These are phyloP conservation scores for Phoxinus dragarum DNA, from an alignment of 2,797 vertebrate genomes.

Conservation along the genomic window DNA sequence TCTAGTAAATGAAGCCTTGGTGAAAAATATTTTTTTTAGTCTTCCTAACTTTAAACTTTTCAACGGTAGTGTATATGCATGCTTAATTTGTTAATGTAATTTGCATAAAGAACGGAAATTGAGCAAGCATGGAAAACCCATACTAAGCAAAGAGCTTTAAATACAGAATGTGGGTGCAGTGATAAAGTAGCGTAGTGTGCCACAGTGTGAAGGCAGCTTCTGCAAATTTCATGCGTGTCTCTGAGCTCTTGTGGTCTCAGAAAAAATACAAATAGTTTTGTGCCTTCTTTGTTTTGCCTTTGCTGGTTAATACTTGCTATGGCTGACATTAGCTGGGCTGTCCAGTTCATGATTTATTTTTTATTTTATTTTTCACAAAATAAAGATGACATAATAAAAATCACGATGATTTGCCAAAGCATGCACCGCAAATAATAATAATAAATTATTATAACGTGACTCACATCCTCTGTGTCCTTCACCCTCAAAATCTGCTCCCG, in stretches of 20 bases:
- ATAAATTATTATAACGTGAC: constrained; percentile 62
- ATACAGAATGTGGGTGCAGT: neutral
- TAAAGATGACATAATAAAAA: neutral
- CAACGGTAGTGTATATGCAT: neutral
- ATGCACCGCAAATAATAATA: neutral
- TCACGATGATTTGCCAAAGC: neutral
- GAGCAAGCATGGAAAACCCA: neutral
- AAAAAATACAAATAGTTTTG: neutral
- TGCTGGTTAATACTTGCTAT: neutral
- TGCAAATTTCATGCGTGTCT: neutral
- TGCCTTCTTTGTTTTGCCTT: neutral
- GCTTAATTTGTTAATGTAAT: neutral
- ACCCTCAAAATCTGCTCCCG: constrained; percentile 98
- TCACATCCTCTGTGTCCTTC: constrained; percentile 98
- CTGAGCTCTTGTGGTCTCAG: neutral
- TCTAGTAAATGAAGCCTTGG: neutral
- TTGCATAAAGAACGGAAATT: neutral
- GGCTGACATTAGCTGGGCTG: neutral
- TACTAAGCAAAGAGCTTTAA: neutral
- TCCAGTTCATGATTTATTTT: neutral
- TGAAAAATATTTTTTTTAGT: neutral
- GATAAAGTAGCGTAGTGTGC: neutral
- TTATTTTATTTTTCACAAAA: neutral
- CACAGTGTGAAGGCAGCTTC: neutral
- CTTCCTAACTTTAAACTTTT: neutral